Base-by-base conservation (phyloP, 2,113 vertebrate genomes). In the Ageneiosus marmoratus region DNA sequence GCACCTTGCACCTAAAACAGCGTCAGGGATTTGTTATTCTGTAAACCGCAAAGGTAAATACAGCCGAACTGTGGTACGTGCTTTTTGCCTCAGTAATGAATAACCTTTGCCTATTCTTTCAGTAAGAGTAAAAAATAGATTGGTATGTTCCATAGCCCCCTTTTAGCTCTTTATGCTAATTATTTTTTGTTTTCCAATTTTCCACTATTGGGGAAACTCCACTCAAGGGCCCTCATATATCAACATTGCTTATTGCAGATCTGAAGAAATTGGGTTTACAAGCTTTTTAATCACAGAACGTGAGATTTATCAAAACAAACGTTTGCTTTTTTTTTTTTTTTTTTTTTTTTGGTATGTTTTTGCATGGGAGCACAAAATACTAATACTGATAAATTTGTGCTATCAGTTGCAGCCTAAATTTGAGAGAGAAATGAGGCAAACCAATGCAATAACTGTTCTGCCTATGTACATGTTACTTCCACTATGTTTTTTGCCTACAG, bases 1-100 rank as follows among this genome's bases (percentile, higher is more conserved):
- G 84, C 83, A 80, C 56, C 62, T 80, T 83, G 81, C 81, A 85
- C 81, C 85, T 70, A 81, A 85, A 87, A 80, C 58, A 86, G 73
- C 50, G 15, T 44, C 80, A 87, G 79, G 86, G 82, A 86, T 89
- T 82, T 82, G 18, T 62, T 50, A 55, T 63, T 83, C 65, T 63
- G 48, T 55, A 82, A 86, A 83, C 65, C 80, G 81, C 78, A 83
- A 72, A 77, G 77, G 58, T 83, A 80, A 79, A 88, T 79, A 55
- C 70, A 73, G 41, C 41, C 29, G 37, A 81, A 50, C 62, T 80
- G 34, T 24, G 41, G 60, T 73, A 72, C 60, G 67, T 50, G 73
- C 75, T 82, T 79, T 81, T 78, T 72, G 29, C 80, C 81, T 65
- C 63, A 76, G 44, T 80, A 55, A 56, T 41, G 16, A 84, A 63